Evolutionary conservation across 2,113 vertebrate genomes (phyloP).

Genomic region (Kryptolebias marmoratus): DNA sequence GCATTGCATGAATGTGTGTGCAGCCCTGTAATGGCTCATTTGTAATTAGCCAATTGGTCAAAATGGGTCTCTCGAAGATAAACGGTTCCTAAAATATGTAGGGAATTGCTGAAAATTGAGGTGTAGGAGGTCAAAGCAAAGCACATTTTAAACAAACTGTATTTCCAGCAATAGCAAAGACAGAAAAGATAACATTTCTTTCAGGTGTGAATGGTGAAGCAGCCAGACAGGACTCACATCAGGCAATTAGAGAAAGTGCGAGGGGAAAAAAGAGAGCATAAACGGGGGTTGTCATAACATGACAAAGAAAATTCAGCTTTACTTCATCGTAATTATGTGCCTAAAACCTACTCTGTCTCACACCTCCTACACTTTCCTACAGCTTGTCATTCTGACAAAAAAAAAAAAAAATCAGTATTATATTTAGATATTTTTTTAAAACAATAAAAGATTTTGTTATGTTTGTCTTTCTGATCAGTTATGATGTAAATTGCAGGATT

Average conservation of each 20-base stretch:
- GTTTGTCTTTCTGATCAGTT: neutral
- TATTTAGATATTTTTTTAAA: conserved; percentile 1
- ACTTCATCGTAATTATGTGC: conserved; percentile 24
- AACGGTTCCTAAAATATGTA: neutral
- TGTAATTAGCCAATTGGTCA: neutral
- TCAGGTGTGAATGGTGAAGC: conserved; percentile 17
- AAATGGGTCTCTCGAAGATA: neutral
- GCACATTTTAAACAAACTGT: conserved; percentile 13
- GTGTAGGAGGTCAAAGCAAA: conserved; percentile 16
- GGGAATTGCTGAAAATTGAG: neutral
- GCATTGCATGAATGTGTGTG: too few relatives aligned
- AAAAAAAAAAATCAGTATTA: conserved; percentile 8
- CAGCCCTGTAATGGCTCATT: too few relatives aligned
- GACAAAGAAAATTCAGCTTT: conserved; percentile 37
- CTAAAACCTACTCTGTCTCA: conserved; percentile 35
- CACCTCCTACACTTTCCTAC: conserved; percentile 16
- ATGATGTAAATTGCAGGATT: conserved; percentile 19
- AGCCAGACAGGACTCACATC: conserved; percentile 6
- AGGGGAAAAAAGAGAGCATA: conserved; percentile 8
- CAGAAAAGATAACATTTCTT: neutral
- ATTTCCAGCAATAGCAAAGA: neutral
- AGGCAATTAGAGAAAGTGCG: neutral
- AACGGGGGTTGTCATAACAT: conserved; percentile 24
- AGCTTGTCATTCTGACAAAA: conserved; percentile 11
- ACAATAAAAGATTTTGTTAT: neutral